Evolutionary conservation across 2,888 invertebrate genomes (phyloP).

Genomic region (Phalera bucephala): DNA sequence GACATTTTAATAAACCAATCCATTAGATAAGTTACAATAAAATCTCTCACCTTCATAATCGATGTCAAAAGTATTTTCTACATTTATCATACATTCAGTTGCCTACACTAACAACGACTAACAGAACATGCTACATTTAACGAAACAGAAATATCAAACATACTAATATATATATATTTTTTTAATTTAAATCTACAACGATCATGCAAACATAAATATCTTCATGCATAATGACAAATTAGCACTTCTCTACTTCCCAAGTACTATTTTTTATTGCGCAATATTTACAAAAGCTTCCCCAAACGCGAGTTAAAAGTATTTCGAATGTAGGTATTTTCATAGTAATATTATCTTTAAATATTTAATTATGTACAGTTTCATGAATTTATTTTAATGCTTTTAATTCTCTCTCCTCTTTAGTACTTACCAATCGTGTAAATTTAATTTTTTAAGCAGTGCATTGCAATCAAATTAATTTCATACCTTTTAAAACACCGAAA

Average conservation of each 20-base stretch:
- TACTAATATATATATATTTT: no score
- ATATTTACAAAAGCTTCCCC: slow-evolving; percentile 14
- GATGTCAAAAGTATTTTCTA: not conserved
- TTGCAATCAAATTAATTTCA: slow-evolving; percentile 20
- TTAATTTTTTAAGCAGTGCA: slow-evolving; percentile 35
- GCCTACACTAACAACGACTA: slow-evolving; percentile 14
- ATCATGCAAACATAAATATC: slow-evolving; percentile 29
- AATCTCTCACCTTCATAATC: not conserved
- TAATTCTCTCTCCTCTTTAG: slow-evolving; percentile 7
- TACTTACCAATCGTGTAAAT: slow-evolving; percentile 21
- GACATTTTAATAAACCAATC: not conserved
- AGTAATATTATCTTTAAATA: slow-evolving; percentile 2
- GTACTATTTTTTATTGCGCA: slow-evolving; percentile 1
- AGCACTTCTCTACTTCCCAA: not conserved
- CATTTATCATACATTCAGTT: not conserved
- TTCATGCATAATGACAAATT: slow-evolving; percentile 20
- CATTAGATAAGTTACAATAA: not conserved
- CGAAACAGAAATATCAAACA: slow-evolving; percentile 7
- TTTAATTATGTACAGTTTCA: not conserved
- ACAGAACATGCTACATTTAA: slow-evolving; percentile 9
- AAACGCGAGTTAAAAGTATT: slow-evolving; percentile 9
- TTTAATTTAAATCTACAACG: slow-evolving; percentile 14
- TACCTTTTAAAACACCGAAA: slow-evolving; percentile 21
- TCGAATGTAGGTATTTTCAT: not conserved
- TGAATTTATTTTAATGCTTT: slow-evolving; percentile 7